These are phyloP conservation scores for Artibeus lituratus DNA, from an alignment of 2,797 vertebrate genomes.

Conservation along the genomic window DNA sequence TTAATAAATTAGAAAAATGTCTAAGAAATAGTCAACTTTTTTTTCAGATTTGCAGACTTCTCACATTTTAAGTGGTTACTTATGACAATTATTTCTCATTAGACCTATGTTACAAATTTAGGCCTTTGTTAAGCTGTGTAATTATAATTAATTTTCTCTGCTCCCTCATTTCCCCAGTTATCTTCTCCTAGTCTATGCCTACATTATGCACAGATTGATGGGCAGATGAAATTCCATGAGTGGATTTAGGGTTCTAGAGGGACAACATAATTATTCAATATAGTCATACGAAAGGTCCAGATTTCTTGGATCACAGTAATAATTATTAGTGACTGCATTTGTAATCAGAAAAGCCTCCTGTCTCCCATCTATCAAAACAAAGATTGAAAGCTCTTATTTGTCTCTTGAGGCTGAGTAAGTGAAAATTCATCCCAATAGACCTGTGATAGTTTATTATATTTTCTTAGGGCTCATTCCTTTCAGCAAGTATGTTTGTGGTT, in stretches of 20 bases:
- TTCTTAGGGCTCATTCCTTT: conserved; percentile 3
- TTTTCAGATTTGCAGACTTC: conserved; percentile 18
- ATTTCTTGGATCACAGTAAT: not conserved
- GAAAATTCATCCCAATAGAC: not conserved
- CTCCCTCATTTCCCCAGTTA: conserved; percentile 40
- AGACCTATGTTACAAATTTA: conserved; percentile 57
- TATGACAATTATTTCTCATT: conserved; percentile 34
- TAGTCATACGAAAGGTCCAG: conserved; percentile 15
- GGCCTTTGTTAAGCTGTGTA: conserved; percentile 57
- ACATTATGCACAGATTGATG: not conserved
- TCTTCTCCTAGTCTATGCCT: conserved; percentile 12
- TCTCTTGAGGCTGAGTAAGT: not conserved
- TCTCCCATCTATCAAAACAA: not conserved
- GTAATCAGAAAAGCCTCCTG: not conserved
- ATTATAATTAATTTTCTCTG: conserved; percentile 64
- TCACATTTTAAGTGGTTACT: conserved; percentile 26
- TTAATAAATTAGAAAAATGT: conserved; percentile 48
- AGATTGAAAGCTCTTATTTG: not conserved
- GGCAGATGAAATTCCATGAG: not conserved
- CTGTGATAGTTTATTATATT: not conserved
- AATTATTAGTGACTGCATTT: conserved; percentile 33
- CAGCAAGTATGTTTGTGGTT: not conserved
- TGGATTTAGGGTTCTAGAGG: conserved; percentile 7
- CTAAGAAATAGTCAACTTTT: conserved; percentile 46
- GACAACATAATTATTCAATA: conserved; percentile 29